These are phyloP conservation scores for Chiroxiphia lanceolata DNA, from an alignment of 2,797 vertebrate species.

Conservation along the genomic window DNA sequence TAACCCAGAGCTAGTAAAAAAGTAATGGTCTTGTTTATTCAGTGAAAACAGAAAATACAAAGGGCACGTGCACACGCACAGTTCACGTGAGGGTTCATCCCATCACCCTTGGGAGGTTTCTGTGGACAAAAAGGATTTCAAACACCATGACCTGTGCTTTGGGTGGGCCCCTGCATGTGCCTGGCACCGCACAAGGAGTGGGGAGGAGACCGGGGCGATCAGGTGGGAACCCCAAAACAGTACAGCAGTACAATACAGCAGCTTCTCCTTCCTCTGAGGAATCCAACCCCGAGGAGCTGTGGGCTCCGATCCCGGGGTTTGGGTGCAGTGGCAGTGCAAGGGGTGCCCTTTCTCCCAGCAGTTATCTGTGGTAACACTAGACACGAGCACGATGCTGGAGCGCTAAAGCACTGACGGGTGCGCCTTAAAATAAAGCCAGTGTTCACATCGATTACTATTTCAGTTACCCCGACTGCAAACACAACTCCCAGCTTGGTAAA, in stretches of 20 bases:
- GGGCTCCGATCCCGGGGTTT: rapidly evolving
- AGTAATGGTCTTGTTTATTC: neutral
- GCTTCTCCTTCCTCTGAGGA: neutral
- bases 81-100: neutral
- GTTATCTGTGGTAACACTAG: slow-evolving; percentile 18
- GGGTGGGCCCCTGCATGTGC: neutral
- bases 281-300: neutral
- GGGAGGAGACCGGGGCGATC: rapidly evolving
- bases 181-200: rapidly evolving
- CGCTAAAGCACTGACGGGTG: slow-evolving; percentile 53
- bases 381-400: neutral
- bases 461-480: slow-evolving; percentile 14
- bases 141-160: rapidly evolving
- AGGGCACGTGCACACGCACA: neutral
- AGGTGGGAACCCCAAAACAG: neutral
- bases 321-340: neutral
- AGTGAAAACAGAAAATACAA: neutral
- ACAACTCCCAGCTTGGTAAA: neutral
- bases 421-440: slow-evolving; percentile 59
- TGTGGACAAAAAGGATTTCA: neutral
- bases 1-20: neutral
- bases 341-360: slow-evolving; percentile 2
- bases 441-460: slow-evolving; percentile 52
- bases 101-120: rapidly evolving
- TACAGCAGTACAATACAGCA: rapidly evolving